Percentiles rank a stretch among this genome's conserved stretches.
Evolutionary conservation across 1,140 invertebrate species (phyloP).

Genomic region (Triops longicaudatus): DNA sequence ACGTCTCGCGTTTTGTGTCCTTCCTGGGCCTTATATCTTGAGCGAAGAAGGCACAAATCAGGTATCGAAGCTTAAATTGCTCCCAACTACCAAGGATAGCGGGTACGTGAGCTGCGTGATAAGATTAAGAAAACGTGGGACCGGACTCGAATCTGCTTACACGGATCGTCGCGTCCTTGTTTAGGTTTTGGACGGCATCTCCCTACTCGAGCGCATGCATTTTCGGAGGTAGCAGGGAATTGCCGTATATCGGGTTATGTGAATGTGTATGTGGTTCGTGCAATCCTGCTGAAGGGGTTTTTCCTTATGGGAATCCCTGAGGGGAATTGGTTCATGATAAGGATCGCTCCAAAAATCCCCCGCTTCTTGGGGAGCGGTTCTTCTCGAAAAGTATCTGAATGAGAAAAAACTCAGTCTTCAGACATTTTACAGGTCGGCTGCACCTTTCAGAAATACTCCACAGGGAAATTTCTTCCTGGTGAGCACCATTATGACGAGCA

Average conservation of each 20-base stretch:
- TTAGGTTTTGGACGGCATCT: not conserved
- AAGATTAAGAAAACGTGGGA: not conserved
- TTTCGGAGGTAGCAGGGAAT: not conserved
- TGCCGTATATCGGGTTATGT: not conserved
- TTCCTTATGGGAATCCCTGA: not conserved
- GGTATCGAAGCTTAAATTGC: not conserved
- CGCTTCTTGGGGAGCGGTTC: not conserved
- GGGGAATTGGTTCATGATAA: constrained; percentile 7
- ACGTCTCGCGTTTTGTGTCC: too few species aligned
- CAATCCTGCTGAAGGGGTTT: not conserved
- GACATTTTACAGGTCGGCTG: not conserved
- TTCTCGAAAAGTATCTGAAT: not conserved
- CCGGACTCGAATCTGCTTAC: not conserved
- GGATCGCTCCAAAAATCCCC: not conserved
- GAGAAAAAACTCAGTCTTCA: not conserved
- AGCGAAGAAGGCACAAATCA: not conserved
- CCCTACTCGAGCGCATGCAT: not conserved
- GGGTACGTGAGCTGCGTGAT: not conserved
- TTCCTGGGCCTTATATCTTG: too few species aligned
- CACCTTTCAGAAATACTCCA: not conserved
- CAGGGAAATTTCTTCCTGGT: not conserved
- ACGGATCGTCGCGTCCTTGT: not conserved
- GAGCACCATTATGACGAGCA: not conserved
- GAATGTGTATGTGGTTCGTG: not conserved
- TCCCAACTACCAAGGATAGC: not conserved